phyloP scores from a whole-genome alignment of 2,113 vertebrate genomes.

The Pygoscelis antarcticus region DNA sequence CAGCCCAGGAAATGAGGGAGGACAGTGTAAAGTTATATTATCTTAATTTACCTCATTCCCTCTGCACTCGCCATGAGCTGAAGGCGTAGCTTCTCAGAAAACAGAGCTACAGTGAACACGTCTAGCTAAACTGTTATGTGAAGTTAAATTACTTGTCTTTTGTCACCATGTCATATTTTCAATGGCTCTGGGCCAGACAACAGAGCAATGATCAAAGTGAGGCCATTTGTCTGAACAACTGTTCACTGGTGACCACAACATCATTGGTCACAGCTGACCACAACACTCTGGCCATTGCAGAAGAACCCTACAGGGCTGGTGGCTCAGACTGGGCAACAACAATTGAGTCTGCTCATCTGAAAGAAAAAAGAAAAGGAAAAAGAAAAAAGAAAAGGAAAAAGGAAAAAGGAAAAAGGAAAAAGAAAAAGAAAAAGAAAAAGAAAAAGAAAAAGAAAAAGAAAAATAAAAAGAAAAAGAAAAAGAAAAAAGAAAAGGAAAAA shows the following conservation, averaged over 20 bases:
- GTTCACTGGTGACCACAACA: background rate
- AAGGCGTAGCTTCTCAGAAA: background rate
- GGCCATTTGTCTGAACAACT: background rate
- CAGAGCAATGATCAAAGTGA: background rate
- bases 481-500: background rate
- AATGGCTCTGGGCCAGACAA: background rate
- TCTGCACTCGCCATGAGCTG: background rate
- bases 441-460: background rate
- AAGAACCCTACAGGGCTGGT: background rate
- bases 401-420: background rate
- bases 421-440: background rate
- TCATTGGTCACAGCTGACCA: background rate
- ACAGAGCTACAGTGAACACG: background rate
- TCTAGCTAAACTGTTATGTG: background rate
- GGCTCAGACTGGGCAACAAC: background rate
- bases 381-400: fast-evolving
- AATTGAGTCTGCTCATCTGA: background rate
- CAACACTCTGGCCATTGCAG: background rate
- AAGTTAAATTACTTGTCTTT: background rate
- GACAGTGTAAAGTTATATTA: background rate
- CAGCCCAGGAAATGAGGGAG: background rate
- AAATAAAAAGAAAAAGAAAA: no score
- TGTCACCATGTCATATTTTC: background rate
- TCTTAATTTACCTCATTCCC: background rate
- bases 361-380: background rate